Base-by-base conservation (phyloP, 2,888 invertebrate species). In the Plagodis pulveraria region DNA sequence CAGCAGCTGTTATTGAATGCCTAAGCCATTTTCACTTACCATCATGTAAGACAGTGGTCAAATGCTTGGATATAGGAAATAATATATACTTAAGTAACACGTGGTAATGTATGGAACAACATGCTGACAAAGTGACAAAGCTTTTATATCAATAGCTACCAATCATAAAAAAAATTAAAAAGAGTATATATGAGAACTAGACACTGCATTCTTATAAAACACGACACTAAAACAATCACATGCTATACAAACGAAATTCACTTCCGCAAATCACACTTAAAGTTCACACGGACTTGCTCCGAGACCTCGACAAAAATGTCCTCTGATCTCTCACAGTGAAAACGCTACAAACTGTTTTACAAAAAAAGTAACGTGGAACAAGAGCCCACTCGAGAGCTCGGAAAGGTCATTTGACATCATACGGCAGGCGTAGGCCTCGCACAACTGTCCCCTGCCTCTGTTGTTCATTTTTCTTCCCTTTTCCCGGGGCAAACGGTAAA, bases 391-490 rank as follows among this genome's bases (percentile, higher is more conserved):
- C 62, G 60, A 69, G 70, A 67, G 69, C 62, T 67, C 70, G 67
- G 71, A 71, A 74, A 74, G 77, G 75, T 78, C 81, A 80, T 83
- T 84, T 85, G 76, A 80, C 80, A 81, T 80, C 81, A 81, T 78
- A 82, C 80, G 74, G 75, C 70, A 71, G 73, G 69, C 62, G 68
- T 74, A 73, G 73, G 74, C 73, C 71, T 66, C 72, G 73, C 71
- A 44, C 56, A 58, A 76, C 83, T 86, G 87, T 88, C 89, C 87
- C 82, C 78, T 77, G 80, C 77, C 80, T 79, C 74, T 80, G 85
- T 84, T 89, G 89, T 87, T 86, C 87, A 90, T 91, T 90, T 91
- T 87, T 90, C 90, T 89, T 86, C 80, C 83, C 84, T 79, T 86
- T 86, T 81, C 81, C 78, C 83, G 77, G 79, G 76, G 80, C 84